These are phyloP conservation scores for Mugil cephalus DNA, from an alignment of 2,113 vertebrate genomes.

Conservation along the genomic window DNA sequence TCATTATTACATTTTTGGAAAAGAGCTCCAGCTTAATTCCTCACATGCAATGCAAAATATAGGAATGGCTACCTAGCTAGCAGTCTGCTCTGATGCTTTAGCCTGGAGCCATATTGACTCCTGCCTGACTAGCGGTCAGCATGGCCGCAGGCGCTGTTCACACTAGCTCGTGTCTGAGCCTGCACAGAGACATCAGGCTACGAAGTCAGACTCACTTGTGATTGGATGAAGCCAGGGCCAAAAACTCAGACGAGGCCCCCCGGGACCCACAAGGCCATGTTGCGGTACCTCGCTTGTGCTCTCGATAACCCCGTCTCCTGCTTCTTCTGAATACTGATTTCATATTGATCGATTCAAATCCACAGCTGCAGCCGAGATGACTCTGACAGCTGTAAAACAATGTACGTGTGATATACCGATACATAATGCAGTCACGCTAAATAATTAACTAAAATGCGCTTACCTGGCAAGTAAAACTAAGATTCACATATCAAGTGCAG, in stretches of 20 bases:
- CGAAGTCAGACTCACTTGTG: constrained; percentile 52
- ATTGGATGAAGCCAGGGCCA: constrained; percentile 49
- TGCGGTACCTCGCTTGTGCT: constrained; percentile 33
- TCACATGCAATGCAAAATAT: constrained; percentile 36
- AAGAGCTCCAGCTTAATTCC: constrained; percentile 43
- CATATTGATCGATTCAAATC: constrained; percentile 30
- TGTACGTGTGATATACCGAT: background rate
- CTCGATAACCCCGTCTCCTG: constrained; percentile 40
- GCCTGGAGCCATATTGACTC: constrained; percentile 76
- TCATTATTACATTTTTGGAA: constrained; percentile 54
- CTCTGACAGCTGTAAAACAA: constrained; percentile 2
- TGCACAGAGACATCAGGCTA: constrained; percentile 62
- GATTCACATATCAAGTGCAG: too few species aligned
- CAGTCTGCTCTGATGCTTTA: constrained; percentile 62
- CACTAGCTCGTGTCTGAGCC: constrained; percentile 51
- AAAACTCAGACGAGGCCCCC: constrained; percentile 47
- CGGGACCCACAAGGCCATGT: constrained; percentile 46
- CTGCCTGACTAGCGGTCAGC: constrained; percentile 67
- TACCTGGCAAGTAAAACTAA: too few species aligned
- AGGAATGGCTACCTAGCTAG: constrained; percentile 10
- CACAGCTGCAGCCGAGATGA: constrained; percentile 39
- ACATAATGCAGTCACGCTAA: too few species aligned
- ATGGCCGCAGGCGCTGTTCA: constrained; percentile 66
- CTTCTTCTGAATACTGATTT: constrained; percentile 67
- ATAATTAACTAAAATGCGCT: too few species aligned